A percentile compares a stretch with the other conserved stretches of the same genome.
Evolutionary conservation across 2,113 vertebrate genomes (phyloP).

Genomic region (Peucedramus taeniatus): DNA sequence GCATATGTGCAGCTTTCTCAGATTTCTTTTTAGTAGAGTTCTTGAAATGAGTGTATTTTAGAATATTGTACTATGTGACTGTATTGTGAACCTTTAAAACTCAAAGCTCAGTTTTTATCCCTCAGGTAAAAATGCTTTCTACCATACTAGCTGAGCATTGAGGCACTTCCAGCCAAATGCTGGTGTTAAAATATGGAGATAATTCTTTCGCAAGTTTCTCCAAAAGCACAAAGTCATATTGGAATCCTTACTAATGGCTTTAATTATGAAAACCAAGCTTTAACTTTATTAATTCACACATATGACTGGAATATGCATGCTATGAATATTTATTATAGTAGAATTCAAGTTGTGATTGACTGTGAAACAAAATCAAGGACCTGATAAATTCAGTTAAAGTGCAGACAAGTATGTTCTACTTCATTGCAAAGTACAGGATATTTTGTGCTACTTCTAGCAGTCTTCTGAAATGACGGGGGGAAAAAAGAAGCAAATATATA

Average conservation of each 20-base stretch:
- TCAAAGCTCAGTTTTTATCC: neutral
- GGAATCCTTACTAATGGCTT: neutral
- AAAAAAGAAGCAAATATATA: neutral
- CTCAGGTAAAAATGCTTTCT: neutral
- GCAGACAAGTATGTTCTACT: neutral
- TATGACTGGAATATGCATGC: neutral
- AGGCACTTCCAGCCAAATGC: neutral
- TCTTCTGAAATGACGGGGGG: neutral
- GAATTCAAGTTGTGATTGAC: neutral
- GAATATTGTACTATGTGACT: neutral
- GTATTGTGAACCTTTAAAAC: neutral
- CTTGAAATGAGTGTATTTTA: neutral
- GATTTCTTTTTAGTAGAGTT: neutral
- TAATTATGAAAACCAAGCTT: neutral
- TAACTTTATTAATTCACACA: neutral
- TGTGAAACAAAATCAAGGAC: neutral
- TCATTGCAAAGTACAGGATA: neutral
- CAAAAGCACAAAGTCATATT: neutral
- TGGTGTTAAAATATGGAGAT: neutral
- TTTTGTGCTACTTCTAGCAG: neutral
- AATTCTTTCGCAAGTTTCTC: neutral
- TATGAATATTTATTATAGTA: conserved; percentile 25
- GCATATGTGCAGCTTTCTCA: neutral
- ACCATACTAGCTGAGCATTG: neutral
- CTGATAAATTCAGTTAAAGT: conserved; percentile 24